A percentile compares a stretch with the other conserved stretches of the same genome.
These are phyloP conservation scores for Colletes gigas DNA, from an alignment of 1,140 invertebrate species.

Conservation along the genomic window DNA sequence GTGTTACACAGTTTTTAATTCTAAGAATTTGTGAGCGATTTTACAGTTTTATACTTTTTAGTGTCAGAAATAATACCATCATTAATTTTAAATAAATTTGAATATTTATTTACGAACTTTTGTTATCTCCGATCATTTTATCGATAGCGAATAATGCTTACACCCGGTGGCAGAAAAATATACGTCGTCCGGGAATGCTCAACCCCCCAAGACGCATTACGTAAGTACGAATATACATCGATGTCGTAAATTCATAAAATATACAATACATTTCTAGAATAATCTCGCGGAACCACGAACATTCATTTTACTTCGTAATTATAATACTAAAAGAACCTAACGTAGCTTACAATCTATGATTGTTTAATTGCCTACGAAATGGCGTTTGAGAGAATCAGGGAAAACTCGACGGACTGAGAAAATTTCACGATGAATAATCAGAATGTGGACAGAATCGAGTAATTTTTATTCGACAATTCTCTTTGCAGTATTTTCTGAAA, in stretches of 20 bases:
- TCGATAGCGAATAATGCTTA: neutral
- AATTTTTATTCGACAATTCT: too few species aligned
- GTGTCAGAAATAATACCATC: neutral
- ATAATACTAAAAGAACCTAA: too few species aligned
- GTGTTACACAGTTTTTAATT: constrained; percentile 8
- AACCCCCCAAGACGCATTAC: neutral
- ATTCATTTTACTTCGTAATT: too few species aligned
- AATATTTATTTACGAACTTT: constrained; percentile 12
- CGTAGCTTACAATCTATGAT: too few species aligned
- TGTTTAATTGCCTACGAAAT: too few species aligned
- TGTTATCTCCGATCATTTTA: neutral
- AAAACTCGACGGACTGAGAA: too few species aligned
- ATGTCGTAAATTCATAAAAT: neutral
- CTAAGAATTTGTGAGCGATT: constrained; percentile 12
- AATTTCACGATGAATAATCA: too few species aligned
- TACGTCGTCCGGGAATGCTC: neutral
- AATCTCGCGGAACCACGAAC: neutral
- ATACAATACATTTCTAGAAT: neutral
- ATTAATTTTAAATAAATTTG: constrained; percentile 11
- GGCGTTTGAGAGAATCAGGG: too few species aligned
- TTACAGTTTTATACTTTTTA: constrained; percentile 46
- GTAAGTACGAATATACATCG: constrained; percentile 1
- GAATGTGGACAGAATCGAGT: too few species aligned
- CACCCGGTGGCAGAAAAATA: neutral
- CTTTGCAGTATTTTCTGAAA: too few species aligned